phyloP scores from a whole-genome alignment of 2,113 vertebrate genomes.

The Clarias magur region DNA sequence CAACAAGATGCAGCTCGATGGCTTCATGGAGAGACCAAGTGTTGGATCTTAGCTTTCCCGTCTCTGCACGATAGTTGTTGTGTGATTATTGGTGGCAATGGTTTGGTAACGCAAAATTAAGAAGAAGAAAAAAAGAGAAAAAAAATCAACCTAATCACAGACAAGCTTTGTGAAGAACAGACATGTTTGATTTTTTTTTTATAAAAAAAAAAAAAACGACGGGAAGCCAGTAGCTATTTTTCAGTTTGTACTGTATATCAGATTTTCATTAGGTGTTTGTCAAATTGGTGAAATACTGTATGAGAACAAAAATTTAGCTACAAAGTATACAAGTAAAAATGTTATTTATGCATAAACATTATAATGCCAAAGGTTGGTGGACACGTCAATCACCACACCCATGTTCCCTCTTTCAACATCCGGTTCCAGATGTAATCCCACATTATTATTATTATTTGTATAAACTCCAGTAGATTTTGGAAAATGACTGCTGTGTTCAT shows the following conservation, averaged over 20 bases:
- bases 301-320: neutral
- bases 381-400: neutral
- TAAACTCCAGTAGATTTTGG: neutral
- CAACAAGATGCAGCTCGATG: neutral
- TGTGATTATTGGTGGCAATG: neutral
- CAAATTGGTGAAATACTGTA: neutral
- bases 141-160: neutral
- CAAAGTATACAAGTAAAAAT: neutral
- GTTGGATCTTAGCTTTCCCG: neutral
- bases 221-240: too few relatives aligned
- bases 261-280: neutral
- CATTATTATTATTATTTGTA: neutral
- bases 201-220: too few relatives aligned
- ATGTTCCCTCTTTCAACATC: neutral
- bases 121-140: neutral
- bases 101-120: neutral
- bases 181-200: neutral
- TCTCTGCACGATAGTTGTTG: neutral
- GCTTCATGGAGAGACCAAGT: neutral
- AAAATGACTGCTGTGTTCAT: neutral
- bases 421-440: neutral
- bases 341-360: neutral
- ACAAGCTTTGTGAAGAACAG: neutral
- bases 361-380: neutral
- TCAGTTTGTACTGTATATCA: neutral